Base-by-base conservation (phyloP, 2,113 vertebrate species). In the Corythornis madagascariensis region DNA sequence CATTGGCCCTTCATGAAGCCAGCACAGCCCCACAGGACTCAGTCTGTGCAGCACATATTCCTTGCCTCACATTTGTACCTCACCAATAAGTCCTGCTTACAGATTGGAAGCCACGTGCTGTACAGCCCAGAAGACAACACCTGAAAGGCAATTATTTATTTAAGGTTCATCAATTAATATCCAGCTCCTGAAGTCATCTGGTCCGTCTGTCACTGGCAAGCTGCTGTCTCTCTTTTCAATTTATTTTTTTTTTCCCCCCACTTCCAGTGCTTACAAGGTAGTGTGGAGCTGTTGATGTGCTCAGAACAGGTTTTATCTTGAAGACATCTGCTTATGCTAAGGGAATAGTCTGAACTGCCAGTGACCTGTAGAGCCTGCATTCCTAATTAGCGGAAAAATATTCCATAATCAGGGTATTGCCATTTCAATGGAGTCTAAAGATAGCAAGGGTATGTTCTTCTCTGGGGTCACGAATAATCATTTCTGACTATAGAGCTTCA, bases 241-340 rank as follows among this genome's bases (percentile, higher is more conserved):
- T 50, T 50, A 7, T 52, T 60, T 60, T 55, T 43, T 59, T 70
- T 67, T 7, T 4, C 28, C 50, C 50, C 25, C 21, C 14, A 14
- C 24, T 17, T 9, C 74, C 40, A 90, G 70, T 24, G 86, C 89
- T 87, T 88, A 93, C 12, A 59, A 97, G 95, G 92, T 94, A 93
- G 90, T 40, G 79, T 10, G 67, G 91, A 96, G 83, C 93, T 91
- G 92, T 80, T 97, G 95, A 95, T 60, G 61, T 95, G 88, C 91
- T 97, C 92, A 93, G 92, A 70, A 91, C 89, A 91, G 96, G 95
- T 95, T 97, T 52, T 97, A 97, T 96, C 97, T 97, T 86, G 93
- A 96, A 96, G 94, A 96, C 93, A 96, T 97, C 95, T 97, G 96
- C 69, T 96, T 94, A 95, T 75, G 83, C 48, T 91, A 92, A 95